Evolutionary conservation across 2,113 vertebrate species (phyloP), one percentile per base, ranked within the genome.

Genomic region (Cairina moschata): DNA sequence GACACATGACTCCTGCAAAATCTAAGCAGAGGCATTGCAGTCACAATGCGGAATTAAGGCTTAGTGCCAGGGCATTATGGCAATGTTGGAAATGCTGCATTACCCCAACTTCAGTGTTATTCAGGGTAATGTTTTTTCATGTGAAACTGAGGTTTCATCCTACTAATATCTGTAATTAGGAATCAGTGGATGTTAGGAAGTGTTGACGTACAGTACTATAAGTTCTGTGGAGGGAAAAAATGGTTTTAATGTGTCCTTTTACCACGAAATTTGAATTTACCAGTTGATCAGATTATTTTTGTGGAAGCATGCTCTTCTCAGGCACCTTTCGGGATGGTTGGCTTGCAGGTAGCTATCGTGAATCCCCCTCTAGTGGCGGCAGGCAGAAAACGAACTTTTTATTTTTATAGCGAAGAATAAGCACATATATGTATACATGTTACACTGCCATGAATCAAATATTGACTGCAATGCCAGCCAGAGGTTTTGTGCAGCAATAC

Each of bases 351-450:
- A 79, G 60, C 31, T 94, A 63, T 74, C 17, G 1, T 25, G 40
- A 91, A 38, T 6, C 52, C 56, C 81, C 55, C 84, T 95, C 93
- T 92, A 90, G 90, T 29, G 65, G 82, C 88, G 82, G 79, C 25
- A 65, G 86, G 28, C 26, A 73, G 66, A 90, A 92, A 58, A 32
- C 0, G 0, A 28, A 34, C 0, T 0, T 48, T 91, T 77, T 8
- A 3, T 21, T 50, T 9, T 81, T 80, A 54, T 34, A 81, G 14
- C 29, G 42, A 21, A 52, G 52, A 34, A 26, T 20, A 29, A 50
- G 13, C 17, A 73, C 40, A 29, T 56, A 12, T 15, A 73, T 48
- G 28, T 56, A 40, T 40, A 8, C 5, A 2, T 44, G 13, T 6
- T 46, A 17, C 26, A 6, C 48, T 48, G 12, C 38, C 14, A 0